phyloP scores from a whole-genome alignment of 2,113 vertebrate genomes.

The Oncorhynchus kisutch region DNA sequence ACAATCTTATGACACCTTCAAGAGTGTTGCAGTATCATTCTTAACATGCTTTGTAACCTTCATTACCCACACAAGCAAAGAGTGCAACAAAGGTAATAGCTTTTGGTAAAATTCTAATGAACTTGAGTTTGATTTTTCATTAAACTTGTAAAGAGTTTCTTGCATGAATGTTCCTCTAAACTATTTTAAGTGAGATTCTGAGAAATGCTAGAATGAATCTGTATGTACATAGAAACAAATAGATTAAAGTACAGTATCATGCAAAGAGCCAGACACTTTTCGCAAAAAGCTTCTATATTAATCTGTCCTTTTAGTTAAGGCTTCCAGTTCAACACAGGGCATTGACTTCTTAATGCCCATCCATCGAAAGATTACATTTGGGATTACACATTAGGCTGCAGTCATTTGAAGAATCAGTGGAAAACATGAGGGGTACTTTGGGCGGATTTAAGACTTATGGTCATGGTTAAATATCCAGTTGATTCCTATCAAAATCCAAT shows the following conservation, averaged over 20 bases:
- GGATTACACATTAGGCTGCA: constrained; percentile 78
- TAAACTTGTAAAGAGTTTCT: no score
- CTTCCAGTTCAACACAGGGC: constrained; percentile 64
- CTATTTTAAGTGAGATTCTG: no score
- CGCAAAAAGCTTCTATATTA: constrained; percentile 64
- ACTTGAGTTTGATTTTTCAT: no score
- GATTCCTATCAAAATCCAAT: constrained; percentile 76
- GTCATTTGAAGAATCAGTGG: constrained; percentile 74
- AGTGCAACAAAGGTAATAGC: no score
- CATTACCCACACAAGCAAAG: no score
- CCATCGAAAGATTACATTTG: constrained; percentile 74
- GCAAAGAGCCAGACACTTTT: constrained; percentile 46
- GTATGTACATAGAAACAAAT: constrained; percentile 21
- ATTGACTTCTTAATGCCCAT: constrained; percentile 73
- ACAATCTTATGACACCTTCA: no score
- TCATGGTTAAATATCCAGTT: constrained; percentile 74
- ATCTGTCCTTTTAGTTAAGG: constrained; percentile 75
- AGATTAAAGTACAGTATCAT: constrained; percentile 64
- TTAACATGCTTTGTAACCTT: no score
- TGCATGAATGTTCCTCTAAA: no score
- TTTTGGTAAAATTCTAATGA: no score
- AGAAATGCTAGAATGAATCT: not conserved
- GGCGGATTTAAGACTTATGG: constrained; percentile 76
- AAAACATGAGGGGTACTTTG: constrained; percentile 75
- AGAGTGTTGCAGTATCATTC: no score